Evolutionary conservation across 2,888 invertebrate species (phyloP).

Genomic region (Drosophila cognata): DNA sequence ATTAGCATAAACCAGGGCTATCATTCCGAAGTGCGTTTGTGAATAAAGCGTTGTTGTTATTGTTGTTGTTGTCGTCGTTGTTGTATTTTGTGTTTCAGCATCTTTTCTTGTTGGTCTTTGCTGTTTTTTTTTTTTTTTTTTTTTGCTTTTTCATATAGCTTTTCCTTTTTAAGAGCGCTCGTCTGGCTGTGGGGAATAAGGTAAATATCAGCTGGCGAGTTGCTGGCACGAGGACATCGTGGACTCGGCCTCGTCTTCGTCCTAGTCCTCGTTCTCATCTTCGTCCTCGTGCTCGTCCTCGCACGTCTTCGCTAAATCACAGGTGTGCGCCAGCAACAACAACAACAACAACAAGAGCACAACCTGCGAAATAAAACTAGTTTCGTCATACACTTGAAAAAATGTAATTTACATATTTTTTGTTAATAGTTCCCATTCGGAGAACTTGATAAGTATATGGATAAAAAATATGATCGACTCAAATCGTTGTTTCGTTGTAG

Average conservation of each 20-base stretch:
- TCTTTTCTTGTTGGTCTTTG: constrained; percentile 14
- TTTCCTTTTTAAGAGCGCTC: constrained; percentile 20
- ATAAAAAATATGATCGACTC: neutral
- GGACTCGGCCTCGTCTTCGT: constrained; percentile 51
- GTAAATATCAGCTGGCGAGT: constrained; percentile 74
- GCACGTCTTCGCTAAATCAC: constrained; percentile 73
- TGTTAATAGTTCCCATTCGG: neutral
- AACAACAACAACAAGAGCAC: constrained; percentile 37
- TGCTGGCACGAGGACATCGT: constrained; percentile 56
- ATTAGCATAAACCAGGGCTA: constrained; percentile 79
- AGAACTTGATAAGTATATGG: neutral
- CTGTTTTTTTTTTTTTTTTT: constrained; percentile 16
- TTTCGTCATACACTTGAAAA: constrained; percentile 16
- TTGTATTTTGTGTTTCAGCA: constrained; percentile 62
- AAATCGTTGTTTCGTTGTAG: neutral
- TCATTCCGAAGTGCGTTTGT: constrained; percentile 72
- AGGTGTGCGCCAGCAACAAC: constrained; percentile 61
- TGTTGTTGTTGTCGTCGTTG: constrained; percentile 43
- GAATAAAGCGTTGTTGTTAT: constrained; percentile 47
- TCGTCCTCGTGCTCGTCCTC: constrained; percentile 50
- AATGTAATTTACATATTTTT: neutral
- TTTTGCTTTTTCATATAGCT: constrained; percentile 9
- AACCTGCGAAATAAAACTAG: constrained; percentile 62
- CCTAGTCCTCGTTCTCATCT: constrained; percentile 45
- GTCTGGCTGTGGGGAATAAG: constrained; percentile 56